phyloP scores from a whole-genome alignment of 1,140 invertebrate species.

The Zaprionus capensis region DNA sequence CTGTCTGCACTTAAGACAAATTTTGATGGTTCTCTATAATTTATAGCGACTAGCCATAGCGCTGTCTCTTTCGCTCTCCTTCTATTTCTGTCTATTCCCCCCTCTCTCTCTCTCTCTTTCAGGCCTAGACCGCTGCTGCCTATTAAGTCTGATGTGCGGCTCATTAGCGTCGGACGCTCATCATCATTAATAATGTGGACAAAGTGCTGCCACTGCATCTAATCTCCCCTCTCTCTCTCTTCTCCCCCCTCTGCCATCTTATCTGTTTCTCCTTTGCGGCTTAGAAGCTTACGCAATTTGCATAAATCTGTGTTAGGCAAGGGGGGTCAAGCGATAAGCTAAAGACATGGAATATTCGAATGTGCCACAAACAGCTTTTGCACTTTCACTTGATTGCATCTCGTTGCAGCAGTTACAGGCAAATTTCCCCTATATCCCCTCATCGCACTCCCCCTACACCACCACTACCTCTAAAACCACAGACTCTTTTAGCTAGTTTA shows the following conservation, averaged over 20 bases:
- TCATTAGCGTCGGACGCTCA: conserved; percentile 61
- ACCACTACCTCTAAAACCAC: not conserved
- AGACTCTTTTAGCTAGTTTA: conserved; percentile 22
- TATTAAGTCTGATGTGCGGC: conserved; percentile 61
- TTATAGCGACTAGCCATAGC: conserved; percentile 49
- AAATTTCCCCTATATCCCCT: conserved; percentile 21
- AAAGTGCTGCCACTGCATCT: conserved; percentile 24
- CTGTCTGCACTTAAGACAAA: conserved; percentile 70
- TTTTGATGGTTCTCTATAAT: conserved; percentile 60
- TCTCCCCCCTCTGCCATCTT: not conserved
- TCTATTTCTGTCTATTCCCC: conserved; percentile 13
- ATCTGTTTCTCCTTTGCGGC: conserved; percentile 44
- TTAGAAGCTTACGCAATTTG: conserved; percentile 70
- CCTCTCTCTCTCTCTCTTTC: not conserved
- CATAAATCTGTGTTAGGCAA: conserved; percentile 56
- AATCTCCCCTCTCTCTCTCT: not conserved
- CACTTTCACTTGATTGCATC: conserved; percentile 75
- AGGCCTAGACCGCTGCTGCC: conserved; percentile 38
- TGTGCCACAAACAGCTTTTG: conserved; percentile 40
- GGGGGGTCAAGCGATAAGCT: conserved; percentile 27
- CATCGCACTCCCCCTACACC: not conserved
- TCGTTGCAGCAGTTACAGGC: conserved; percentile 23
- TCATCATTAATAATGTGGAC: conserved; percentile 75
- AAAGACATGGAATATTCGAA: conserved; percentile 35
- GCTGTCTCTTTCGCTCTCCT: conserved; percentile 12